Evolutionary conservation across 2,888 invertebrate genomes (phyloP).

Genomic region (Drosophila meridiana): DNA sequence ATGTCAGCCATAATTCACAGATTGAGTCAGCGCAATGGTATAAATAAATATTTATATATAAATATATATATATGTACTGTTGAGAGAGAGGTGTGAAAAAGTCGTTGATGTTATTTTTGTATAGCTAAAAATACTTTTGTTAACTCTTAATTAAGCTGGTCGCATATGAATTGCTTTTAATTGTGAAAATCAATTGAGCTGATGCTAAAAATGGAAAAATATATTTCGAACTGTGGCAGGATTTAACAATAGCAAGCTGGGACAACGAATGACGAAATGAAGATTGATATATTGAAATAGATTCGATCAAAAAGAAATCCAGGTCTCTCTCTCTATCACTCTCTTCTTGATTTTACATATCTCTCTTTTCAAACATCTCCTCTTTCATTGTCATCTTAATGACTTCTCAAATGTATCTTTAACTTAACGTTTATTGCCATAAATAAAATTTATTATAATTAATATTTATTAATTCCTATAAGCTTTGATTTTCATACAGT

Average conservation of each 20-base stretch:
- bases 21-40: constrained; percentile 8
- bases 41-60: constrained; percentile 6
- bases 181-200: not conserved
- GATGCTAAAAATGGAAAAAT: not conserved
- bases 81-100: constrained; percentile 2
- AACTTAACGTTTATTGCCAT: not conserved
- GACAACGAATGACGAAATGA: not conserved
- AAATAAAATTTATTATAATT: constrained; percentile 7
- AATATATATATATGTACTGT: not conserved
- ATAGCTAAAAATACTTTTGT: constrained; percentile 2
- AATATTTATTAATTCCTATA: constrained; percentile 1
- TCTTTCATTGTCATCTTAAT: not conserved
- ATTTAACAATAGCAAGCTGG: not conserved
- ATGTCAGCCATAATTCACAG: constrained; percentile 19
- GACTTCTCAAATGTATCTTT: not conserved
- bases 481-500: not conserved
- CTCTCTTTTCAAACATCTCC: no score
- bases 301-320: no score
- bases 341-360: no score
- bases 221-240: not conserved
- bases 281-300: no score
- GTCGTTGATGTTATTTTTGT: constrained; percentile 1
- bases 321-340: no score
- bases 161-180: not conserved
- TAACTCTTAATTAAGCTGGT: constrained; percentile 3